Conservation (phyloP, 2,113 vertebrate species). For the Ellobius talpinus region DNA sequence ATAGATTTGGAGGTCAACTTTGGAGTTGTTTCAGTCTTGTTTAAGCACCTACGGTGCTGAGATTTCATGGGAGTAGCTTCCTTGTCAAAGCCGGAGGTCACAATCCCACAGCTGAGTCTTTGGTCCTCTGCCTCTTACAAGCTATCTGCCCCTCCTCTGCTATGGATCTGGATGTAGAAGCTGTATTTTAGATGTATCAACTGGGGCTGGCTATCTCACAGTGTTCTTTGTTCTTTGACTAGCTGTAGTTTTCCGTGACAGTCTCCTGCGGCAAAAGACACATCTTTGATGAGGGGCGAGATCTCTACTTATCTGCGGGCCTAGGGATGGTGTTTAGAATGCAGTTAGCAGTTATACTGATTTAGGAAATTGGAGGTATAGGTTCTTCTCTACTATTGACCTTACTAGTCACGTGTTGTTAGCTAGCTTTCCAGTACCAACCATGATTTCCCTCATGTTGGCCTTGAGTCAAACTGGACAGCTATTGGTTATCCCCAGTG, state of each 20-base stretch:
- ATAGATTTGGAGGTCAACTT: too few species aligned
- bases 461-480: not conserved
- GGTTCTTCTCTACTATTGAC: not conserved
- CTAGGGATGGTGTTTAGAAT: not conserved
- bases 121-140: not conserved
- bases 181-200: not conserved
- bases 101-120: not conserved
- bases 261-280: not conserved
- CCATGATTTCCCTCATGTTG: not conserved
- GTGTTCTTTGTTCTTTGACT: not conserved
- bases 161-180: not conserved
- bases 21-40: not conserved
- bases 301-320: not conserved
- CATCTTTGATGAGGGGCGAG: not conserved
- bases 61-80: too few species aligned
- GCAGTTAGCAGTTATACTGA: not conserved
- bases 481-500: not conserved
- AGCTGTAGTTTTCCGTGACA: not conserved
- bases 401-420: not conserved
- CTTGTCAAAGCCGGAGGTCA: not conserved
- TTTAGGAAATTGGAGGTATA: not conserved
- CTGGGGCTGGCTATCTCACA: not conserved
- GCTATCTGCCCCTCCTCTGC: not conserved
- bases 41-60: not conserved
- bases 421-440: too few species aligned